Evolutionary conservation across 35 echinoderm and acorn worm genomes (phyloP).

Genomic region (Strongylocentrotus purpuratus): DNA sequence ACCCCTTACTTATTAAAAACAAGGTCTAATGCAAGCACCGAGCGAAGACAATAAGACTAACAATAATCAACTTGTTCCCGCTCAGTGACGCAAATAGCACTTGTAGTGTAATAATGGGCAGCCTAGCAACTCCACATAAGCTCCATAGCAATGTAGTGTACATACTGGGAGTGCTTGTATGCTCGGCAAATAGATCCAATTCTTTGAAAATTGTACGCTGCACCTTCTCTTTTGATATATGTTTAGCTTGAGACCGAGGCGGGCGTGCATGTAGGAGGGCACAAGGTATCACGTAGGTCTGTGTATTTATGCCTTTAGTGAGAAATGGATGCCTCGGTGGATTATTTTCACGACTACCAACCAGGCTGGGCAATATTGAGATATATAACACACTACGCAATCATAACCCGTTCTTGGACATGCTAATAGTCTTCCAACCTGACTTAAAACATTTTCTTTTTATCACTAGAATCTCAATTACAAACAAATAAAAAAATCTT

Average conservation of each 20-base stretch:
- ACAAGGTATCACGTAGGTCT: neutral
- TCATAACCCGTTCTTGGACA: neutral
- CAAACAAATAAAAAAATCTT: too few species aligned
- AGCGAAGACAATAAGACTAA: conserved; percentile 7
- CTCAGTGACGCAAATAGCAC: conserved; percentile 33
- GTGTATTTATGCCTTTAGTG: neutral
- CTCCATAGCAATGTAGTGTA: neutral
- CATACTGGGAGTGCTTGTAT: conserved; percentile 20
- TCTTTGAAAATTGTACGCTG: neutral
- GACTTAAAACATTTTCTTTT: neutral
- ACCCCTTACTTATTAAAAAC: neutral
- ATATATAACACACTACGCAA: neutral
- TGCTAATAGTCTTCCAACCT: neutral
- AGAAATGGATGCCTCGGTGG: neutral
- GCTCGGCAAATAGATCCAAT: neutral
- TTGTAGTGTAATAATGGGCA: neutral
- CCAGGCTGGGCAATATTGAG: neutral
- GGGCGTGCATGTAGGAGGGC: neutral
- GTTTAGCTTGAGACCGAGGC: neutral
- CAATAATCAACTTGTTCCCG: conserved; percentile 33
- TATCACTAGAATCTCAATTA: too few species aligned
- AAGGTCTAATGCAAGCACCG: neutral
- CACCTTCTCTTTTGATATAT: neutral
- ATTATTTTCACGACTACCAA: neutral
- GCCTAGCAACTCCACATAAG: conserved; percentile 37